These are phyloP conservation scores for Sparidentex hasta DNA, from an alignment of 2,797 vertebrate species.

Conservation along the genomic window DNA sequence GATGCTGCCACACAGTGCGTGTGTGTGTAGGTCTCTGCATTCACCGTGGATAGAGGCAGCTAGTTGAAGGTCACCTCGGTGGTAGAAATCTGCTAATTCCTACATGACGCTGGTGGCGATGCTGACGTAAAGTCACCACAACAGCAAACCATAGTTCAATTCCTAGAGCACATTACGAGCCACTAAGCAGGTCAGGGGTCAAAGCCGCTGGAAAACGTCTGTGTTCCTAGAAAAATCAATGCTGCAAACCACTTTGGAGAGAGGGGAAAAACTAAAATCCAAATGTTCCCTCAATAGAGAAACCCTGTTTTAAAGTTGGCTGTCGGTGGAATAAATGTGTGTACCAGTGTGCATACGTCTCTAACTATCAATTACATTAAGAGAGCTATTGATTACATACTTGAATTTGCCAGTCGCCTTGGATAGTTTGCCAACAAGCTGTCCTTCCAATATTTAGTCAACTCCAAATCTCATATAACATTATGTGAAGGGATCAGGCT, in stretches of 20 bases:
- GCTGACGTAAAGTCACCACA: not conserved
- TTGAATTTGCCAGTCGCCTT: constrained; percentile 42
- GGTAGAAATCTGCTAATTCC: constrained; percentile 5
- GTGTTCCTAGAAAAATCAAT: not conserved
- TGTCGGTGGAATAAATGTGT: not conserved
- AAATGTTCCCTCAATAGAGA: not conserved
- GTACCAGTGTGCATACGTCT: not conserved
- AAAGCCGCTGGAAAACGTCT: constrained; percentile 5
- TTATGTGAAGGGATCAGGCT: constrained; percentile 49
- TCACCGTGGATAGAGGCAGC: not conserved
- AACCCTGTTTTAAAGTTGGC: not conserved
- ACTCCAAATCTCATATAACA: constrained; percentile 52
- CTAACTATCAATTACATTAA: constrained; percentile 20
- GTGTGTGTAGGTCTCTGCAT: constrained; percentile 5
- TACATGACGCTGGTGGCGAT: not conserved
- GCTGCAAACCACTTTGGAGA: not conserved
- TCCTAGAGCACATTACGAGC: constrained; percentile 18
- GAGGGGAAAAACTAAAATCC: not conserved
- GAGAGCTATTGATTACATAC: constrained; percentile 31
- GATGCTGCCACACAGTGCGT: not conserved
- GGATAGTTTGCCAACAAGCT: constrained; percentile 41
- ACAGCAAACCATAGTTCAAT: constrained; percentile 15
- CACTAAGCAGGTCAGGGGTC: constrained; percentile 20
- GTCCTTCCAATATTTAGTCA: constrained; percentile 43
- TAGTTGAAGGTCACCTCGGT: constrained; percentile 38